phyloP scores from a whole-genome alignment of 2,113 vertebrate genomes.

The Plotosus lineatus region DNA sequence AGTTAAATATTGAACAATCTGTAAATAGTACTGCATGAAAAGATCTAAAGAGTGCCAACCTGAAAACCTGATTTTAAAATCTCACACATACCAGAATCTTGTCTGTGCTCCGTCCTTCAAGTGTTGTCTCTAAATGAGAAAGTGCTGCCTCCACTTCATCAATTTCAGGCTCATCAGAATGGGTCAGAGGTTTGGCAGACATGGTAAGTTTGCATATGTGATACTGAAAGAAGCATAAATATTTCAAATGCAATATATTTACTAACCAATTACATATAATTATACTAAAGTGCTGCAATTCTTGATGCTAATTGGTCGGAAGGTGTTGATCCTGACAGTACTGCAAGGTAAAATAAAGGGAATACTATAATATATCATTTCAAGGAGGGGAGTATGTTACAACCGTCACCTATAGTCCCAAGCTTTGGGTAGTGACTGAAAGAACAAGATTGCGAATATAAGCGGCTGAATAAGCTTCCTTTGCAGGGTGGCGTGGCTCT shows the following conservation, averaged over 20 bases:
- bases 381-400: too few relatives aligned
- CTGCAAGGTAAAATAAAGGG: not conserved
- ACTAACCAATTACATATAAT: not conserved
- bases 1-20: conserved; percentile 4
- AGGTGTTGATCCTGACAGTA: not conserved
- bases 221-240: conserved; percentile 73
- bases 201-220: conserved; percentile 88
- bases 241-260: not conserved
- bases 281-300: not conserved
- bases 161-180: conserved; percentile 79
- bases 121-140: conserved; percentile 88
- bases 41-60: not conserved
- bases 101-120: conserved; percentile 84
- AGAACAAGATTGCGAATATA: too few relatives aligned
- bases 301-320: not conserved
- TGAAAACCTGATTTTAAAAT: not conserved
- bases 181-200: conserved; percentile 76
- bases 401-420: too few relatives aligned
- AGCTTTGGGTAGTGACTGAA: too few relatives aligned
- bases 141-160: conserved; percentile 96
- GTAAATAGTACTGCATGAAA: not conserved
- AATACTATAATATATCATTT: not conserved
- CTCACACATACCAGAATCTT: conserved; percentile 79
- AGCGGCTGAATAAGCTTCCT: too few relatives aligned
- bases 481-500: too few relatives aligned